Percentiles rank a stretch among this genome's conserved stretches.
Evolutionary conservation across 2,888 invertebrate species (phyloP).

Genomic region (Acleris emargana): DNA sequence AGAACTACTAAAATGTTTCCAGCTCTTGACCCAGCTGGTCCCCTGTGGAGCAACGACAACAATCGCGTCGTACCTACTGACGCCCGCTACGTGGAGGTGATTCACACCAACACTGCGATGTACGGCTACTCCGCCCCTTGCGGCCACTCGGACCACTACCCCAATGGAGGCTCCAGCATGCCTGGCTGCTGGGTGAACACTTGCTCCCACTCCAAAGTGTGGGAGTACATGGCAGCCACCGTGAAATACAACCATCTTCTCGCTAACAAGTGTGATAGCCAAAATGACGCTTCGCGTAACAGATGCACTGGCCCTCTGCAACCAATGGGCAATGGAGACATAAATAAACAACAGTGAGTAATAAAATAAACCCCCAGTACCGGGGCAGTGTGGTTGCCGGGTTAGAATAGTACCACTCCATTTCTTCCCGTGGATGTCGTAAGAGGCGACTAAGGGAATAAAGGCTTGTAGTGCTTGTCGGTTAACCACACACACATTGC

Average conservation of each 20-base stretch:
- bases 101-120: conserved; percentile 64
- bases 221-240: conserved; percentile 61
- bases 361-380: too few relatives aligned
- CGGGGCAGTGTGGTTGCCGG: too few relatives aligned
- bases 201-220: conserved; percentile 63
- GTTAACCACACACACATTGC: too few relatives aligned
- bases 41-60: conserved; percentile 55
- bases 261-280: conserved; percentile 54
- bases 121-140: conserved; percentile 56
- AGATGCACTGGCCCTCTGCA: conserved; percentile 51
- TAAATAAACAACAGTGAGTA: conserved; percentile 55
- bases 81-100: conserved; percentile 68
- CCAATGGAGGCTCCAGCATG: conserved; percentile 63
- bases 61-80: conserved; percentile 55
- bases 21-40: conserved; percentile 74
- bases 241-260: conserved; percentile 56
- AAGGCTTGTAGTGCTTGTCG: too few relatives aligned
- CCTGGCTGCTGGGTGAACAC: conserved; percentile 60
- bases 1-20: conserved; percentile 16
- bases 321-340: conserved; percentile 61
- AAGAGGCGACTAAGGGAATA: too few relatives aligned
- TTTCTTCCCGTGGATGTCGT: too few relatives aligned
- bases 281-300: conserved; percentile 49
- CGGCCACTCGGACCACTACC: conserved; percentile 68
- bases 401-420: too few relatives aligned